Base-by-base conservation (phyloP, 2,113 vertebrate genomes). In the Platysteira castanea region DNA sequence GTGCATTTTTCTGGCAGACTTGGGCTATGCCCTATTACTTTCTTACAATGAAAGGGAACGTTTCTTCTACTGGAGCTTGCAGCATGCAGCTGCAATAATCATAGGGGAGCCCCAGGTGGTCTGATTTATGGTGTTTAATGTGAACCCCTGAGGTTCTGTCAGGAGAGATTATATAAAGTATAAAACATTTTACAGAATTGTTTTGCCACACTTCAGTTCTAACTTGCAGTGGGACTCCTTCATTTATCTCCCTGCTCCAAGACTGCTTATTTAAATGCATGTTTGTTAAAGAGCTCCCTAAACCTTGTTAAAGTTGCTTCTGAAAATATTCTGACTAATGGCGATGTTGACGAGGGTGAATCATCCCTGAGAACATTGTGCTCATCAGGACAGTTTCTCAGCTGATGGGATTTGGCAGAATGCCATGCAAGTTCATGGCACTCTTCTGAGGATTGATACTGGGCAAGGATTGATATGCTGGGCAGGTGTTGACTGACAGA, bases 11-110 rank as follows among this genome's bases (percentile, higher is more conserved):
- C 92, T 92, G 77, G 74, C 84, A 93, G 79, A 75, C 87, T 93
- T 94, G 84, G 92, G 84, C 95, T 94, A 93, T 94, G 89, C 91
- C 87, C 87, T 96, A 90, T 96, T 97, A 95, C 96, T 97, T 96
- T 90, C 87, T 95, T 84, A 94, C 73, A 96, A 95, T 86, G 78
- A 96, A 97, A 95, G 53, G 50, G 64, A 96, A 81, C 14, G 8
- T 94, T 94, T 83, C 53, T 94, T 90, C 78, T 89, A 24, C 71
- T 56, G 59, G 95, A 77, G 74, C 87, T 95, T 94, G 89, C 69
- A 79, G 87, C 84, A 85, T 83, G 41, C 74, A 92, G 95, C 97
- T 96, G 89, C 82, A 94, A 93, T 95, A 96, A 96, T 95, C 94
- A 82, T 56, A 95, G 91, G 91, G 94, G 83, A 96, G 74, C 91